phyloP scores from a whole-genome alignment of 2,113 vertebrate species.

The Hymenochirus boettgeri region DNA sequence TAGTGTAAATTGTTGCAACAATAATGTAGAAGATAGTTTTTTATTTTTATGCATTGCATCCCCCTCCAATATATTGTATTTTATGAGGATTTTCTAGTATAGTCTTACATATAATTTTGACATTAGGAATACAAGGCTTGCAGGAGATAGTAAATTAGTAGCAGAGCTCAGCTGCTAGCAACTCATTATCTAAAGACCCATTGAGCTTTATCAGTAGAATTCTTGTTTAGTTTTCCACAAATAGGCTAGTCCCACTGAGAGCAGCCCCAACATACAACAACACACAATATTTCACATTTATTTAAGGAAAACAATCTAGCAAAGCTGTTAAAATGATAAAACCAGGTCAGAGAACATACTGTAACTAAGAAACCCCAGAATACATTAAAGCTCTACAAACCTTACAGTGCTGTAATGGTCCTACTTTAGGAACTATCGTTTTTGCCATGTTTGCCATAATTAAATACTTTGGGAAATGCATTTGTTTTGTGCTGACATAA shows the following conservation, averaged over 20 bases:
- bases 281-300: no score
- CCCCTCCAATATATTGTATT: background rate
- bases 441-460: no score
- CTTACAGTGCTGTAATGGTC: no score
- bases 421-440: no score
- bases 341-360: no score
- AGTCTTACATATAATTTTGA: background rate
- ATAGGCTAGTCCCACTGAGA: background rate
- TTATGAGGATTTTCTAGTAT: background rate
- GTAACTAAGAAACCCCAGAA: no score
- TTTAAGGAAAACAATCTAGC: no score
- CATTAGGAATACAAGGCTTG: background rate
- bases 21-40: conserved; percentile 16
- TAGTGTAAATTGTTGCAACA: conserved; percentile 1
- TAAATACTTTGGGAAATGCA: no score
- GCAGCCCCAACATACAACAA: background rate
- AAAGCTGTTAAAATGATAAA: no score
- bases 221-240: background rate
- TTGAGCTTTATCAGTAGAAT: background rate
- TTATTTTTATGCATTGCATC: conserved; percentile 1
- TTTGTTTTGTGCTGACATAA: no score
- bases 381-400: no score
- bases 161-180: background rate
- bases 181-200: background rate
- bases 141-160: background rate